Percentiles rank a stretch among this genome's conserved stretches.
These are phyloP conservation scores for Ameiurus melas DNA, from an alignment of 2,113 vertebrate genomes.

Conservation along the genomic window DNA sequence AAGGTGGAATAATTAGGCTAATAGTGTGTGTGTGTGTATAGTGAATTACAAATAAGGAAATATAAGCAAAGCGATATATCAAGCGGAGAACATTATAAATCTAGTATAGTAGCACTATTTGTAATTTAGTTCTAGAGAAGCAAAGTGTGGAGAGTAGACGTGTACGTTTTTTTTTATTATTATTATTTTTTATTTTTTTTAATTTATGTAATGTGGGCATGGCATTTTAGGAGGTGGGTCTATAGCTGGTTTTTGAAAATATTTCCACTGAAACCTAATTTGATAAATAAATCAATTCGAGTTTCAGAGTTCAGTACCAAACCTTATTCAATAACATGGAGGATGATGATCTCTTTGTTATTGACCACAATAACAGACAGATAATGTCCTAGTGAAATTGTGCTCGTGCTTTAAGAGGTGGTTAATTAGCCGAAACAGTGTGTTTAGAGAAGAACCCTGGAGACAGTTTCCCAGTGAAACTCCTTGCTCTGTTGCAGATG, in stretches of 20 bases:
- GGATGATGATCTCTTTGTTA: background rate
- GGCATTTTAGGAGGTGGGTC: too few species aligned
- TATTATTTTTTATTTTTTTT: too few species aligned
- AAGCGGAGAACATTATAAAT: too few species aligned
- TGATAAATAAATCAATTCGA: background rate
- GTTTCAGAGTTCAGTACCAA: background rate
- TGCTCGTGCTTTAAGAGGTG: background rate
- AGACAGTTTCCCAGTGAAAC: background rate
- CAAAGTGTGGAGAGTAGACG: too few species aligned
- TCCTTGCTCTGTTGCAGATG: background rate
- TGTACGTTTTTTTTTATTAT: too few species aligned
- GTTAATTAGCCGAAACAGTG: constrained; percentile 16
- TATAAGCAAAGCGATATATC: too few species aligned
- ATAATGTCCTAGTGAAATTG: background rate
- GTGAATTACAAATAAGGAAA: too few species aligned
- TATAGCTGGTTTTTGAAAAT: too few species aligned
- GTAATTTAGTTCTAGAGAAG: too few species aligned
- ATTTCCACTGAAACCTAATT: background rate
- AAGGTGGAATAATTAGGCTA: background rate
- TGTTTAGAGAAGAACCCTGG: background rate
- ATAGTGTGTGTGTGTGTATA: background rate
- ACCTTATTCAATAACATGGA: background rate
- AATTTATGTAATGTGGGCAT: too few species aligned
- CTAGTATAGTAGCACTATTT: too few species aligned
- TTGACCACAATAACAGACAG: background rate